Base-by-base conservation (phyloP, 1,140 invertebrate genomes). In the Helicoverpa armigera region DNA sequence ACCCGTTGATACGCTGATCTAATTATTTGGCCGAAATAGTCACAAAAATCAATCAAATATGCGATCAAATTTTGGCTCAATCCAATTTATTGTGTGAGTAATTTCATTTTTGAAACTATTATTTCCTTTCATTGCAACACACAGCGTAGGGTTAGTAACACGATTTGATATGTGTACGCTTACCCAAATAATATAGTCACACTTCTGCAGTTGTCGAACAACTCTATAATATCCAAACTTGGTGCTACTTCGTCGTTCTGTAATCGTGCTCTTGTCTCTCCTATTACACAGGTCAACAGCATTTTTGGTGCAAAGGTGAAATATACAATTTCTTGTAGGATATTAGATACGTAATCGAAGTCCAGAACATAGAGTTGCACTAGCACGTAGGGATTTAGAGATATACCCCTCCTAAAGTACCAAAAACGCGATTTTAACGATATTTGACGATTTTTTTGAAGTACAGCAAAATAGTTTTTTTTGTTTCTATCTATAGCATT, bases 251-350 rank as follows among this genome's bases (percentile, higher is more conserved):
- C 87, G 87, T 88, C 85, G 82, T 86, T 87, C 80, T 86, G 89
- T 92, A 90, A 90, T 89, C 84, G 88, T 83, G 80, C 84, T 86
- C 87, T 85, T 84, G 87, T 87, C 86, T 85, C 82, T 87, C 85
- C 85, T 87, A 90, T 91, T n/a, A n/a, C n/a, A n/a, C n/a, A n/a
- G n/a, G n/a, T n/a, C n/a, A n/a, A n/a, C n/a, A n/a, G n/a, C n/a
- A n/a, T n/a, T n/a, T n/a, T n/a, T n/a, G n/a, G n/a, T n/a, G n/a
- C n/a, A n/a, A n/a, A n/a, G n/a, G n/a, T n/a, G n/a, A n/a, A n/a
- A n/a, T n/a, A n/a, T n/a, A n/a, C n/a, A n/a, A n/a, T n/a, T n/a
- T n/a, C n/a, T n/a, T n/a, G n/a, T n/a, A n/a, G n/a, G n/a, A n/a
- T n/a, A n/a, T n/a, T n/a, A n/a, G n/a, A n/a, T n/a, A n/a, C n/a